Conservation (phyloP, 2,888 invertebrate genomes). For the Lapara coniferarum region DNA sequence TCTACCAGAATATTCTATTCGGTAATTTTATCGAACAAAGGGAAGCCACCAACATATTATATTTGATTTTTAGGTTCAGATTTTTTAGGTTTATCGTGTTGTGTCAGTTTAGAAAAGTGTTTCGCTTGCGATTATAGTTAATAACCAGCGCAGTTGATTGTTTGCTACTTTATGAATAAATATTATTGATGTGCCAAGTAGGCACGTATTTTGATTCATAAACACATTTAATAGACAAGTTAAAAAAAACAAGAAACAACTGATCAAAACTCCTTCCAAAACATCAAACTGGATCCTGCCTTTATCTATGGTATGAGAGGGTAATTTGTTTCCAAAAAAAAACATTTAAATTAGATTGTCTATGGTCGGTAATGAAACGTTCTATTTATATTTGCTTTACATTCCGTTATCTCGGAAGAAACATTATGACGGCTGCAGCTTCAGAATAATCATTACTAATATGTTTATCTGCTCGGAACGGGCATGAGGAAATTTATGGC, state of each 20-base stretch:
- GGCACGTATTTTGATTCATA: too few species aligned
- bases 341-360: slow-evolving; percentile 21
- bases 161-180: background rate
- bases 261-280: background rate
- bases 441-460: slow-evolving; percentile 59
- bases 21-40: too few species aligned
- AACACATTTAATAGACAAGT: too few species aligned
- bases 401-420: slow-evolving; percentile 40
- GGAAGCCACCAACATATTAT: too few species aligned
- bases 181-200: background rate
- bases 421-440: slow-evolving; percentile 42
- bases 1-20: too few species aligned
- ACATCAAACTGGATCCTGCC: background rate
- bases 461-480: slow-evolving; percentile 60
- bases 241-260: background rate
- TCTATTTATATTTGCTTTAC: slow-evolving; percentile 24
- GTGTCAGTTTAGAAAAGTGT: too few species aligned
- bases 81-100: too few species aligned
- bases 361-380: slow-evolving; percentile 21
- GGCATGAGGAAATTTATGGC: slow-evolving; percentile 28
- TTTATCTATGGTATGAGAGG: background rate
- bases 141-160: too few species aligned
- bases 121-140: too few species aligned
- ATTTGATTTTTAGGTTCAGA: too few species aligned
- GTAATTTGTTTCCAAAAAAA: slow-evolving; percentile 5